Evolutionary conservation across 2,888 invertebrate species (phyloP), one percentile per base, ranked within the genome.

Genomic region (Lepeophtheirus nordmannii): DNA sequence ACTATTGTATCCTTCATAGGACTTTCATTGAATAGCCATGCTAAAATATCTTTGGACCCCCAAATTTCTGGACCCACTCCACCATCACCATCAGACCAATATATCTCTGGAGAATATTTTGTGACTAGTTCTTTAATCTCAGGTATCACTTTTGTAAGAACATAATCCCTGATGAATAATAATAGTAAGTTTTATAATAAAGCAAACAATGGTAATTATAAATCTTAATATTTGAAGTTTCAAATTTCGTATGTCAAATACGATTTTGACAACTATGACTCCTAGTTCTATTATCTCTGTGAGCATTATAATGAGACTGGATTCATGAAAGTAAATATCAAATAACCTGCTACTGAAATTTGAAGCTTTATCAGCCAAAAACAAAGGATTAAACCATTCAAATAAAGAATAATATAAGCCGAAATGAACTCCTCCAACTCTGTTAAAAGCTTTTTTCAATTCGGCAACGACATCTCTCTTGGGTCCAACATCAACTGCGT

Each of bases 1-100:
- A 94, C 91, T 0, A 97, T 82, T 5, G 83, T 85, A 70, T 92
- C 83, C 72, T 84, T 86, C 0, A 96, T 89, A 0, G 89, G 89
- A 73, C 92, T 92, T 0, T 89, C 85, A 72, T 90, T 93, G 73
- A 90, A 94, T n/a, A 93, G 76, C 92, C 92, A 93, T 0, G 91
- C 84, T 1, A 94, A 77, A 72, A 94, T 87, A 67, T 87, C 85
- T 58, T 83, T 84, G 17, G 0, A 90, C 69, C 82, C 82, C 89
- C 90, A 94, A 72, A 93, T 93, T 0, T 79, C 78, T 58, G 68
- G 68, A 14, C 7, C n/a, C 9, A 58, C 58, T 17, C 58, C 65
- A 57, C 65, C 57, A 56, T 65, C 65, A 0, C 94, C 94, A 75
- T 94, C 94, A 0, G 90, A 85, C 93, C 93, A 94, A 17, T 94